These are phyloP conservation scores for Hippocampus kuda DNA, from an alignment of 2,797 vertebrate species.

Conservation along the genomic window DNA sequence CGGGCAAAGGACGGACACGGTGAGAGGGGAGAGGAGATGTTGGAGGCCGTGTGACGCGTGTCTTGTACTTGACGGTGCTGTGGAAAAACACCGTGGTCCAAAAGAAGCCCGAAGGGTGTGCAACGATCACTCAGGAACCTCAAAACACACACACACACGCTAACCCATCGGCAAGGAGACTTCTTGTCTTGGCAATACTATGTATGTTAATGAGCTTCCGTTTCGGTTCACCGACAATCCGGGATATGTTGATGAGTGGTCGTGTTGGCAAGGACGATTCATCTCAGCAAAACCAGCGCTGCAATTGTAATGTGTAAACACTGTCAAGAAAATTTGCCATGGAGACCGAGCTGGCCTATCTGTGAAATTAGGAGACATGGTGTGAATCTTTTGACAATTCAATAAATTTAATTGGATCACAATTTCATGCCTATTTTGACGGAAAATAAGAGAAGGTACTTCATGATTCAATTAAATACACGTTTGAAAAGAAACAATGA, in stretches of 20 bases:
- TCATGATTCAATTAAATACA: too few relatives aligned
- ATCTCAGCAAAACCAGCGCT: not conserved
- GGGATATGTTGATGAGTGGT: not conserved
- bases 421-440: not conserved
- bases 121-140: slow-evolving; percentile 20
- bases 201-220: slow-evolving; percentile 47
- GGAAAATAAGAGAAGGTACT: not conserved
- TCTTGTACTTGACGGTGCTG: slow-evolving; percentile 39
- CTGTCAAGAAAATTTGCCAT: not conserved
- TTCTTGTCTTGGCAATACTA: slow-evolving; percentile 27
- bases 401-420: not conserved
- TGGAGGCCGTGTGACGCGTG: slow-evolving; percentile 18
- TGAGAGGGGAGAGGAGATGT: slow-evolving; percentile 8
- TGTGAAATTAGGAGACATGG: not conserved
- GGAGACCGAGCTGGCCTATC: not conserved
- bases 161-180: slow-evolving; percentile 49
- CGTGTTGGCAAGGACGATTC: not conserved
- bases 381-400: too few relatives aligned
- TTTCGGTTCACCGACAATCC: slow-evolving; percentile 24
- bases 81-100: slow-evolving; percentile 32
- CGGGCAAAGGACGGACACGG: slow-evolving; percentile 3
- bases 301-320: slow-evolving; percentile 29
- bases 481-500: not conserved
- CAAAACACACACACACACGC: slow-evolving; percentile 9
- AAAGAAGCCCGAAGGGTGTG: slow-evolving; percentile 32